Base-by-base conservation (phyloP, 2,888 invertebrate genomes). In the Stenchaetothrips biformis region DNA sequence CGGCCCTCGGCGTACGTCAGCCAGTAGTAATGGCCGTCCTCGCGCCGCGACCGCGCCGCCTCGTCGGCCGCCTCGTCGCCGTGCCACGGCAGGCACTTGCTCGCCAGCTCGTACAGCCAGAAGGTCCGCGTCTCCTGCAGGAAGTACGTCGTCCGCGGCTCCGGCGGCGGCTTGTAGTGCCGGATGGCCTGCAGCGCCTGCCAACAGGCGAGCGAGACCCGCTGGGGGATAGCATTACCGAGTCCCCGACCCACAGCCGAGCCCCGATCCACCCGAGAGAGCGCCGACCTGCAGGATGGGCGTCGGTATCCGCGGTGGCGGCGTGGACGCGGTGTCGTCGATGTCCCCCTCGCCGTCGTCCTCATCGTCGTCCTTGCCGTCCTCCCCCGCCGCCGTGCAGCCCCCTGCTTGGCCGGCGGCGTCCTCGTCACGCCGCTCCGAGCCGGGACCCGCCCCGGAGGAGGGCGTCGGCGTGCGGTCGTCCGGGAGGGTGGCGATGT, bases 141-240 rank as follows among this genome's bases (percentile, higher is more conserved):
- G 67, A 74, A 74, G 67, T 74, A 74, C 9, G 67, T 74, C 21
- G 67, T 74, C 21, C 67, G 67, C 21, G 67, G 67, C 67, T 74
- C 67, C 9, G 67, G 67, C 25, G 67, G 67, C 67, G 67, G 67
- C 25, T 25, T 21, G 67, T 74, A 74, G 67, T 74, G 67, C 25
- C 67, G 67, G 67, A 74, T 74, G 67, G 67, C 67, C 67, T 74
- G 67, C 67, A 74, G 67, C 7, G 67, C 67, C 67, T 74, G 59
- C 16, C 16, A 59, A 59, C 59, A 37, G 37, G n/a, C n/a, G n/a
- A n/a, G n/a, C n/a, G n/a, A n/a, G n/a, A n/a, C n/a, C n/a, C n/a
- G n/a, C n/a, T n/a, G n/a, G n/a, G n/a, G n/a, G n/a, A n/a, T n/a
- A n/a, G n/a, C n/a, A n/a, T n/a, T n/a, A n/a, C n/a, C n/a, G n/a